Evolutionary conservation across 2,888 invertebrate genomes (phyloP), one percentile per base, ranked within the genome.

Genomic region (Idaea aversata): DNA sequence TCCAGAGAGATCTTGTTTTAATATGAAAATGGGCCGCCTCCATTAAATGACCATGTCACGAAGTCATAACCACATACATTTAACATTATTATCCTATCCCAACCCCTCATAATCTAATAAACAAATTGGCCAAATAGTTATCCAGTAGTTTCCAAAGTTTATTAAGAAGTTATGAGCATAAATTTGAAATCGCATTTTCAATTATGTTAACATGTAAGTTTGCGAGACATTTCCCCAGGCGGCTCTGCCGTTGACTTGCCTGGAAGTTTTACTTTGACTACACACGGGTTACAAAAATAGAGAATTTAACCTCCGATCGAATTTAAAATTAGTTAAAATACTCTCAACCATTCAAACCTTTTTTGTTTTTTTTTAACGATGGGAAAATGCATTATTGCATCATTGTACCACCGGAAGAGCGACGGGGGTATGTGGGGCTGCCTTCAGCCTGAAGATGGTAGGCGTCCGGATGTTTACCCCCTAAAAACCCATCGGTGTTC

Each of bases 181-280:
- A 84, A 86, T 85, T 85, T 77, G 73, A 79, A 84, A 86, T 81
- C 77, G 81, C 78, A 86, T 87, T 85, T 85, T 87, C 87, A 86
- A 87, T 87, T 86, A 86, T 77, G 79, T 79, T 79, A 75, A 59
- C 75, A 70, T 77, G 78, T 77, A 74, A 82, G 79, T 82, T 79
- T 72, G 70, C 73, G 72, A 73, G 77, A 72, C 78, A 78, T 77
- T 75, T 81, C 84, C 82, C 85, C 47, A 61, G 84, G 59, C 84
- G 71, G 72, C 5, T 59, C 63, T 47, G 47, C 47, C 13, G 47
- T 13, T 47, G 47, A 47, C 47, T 47, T 47, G 47, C 47, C 47
- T 47, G 47, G 13, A 47, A 47, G 47, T 47, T 47, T 47, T 3
- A 47, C 47, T 47, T 13, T 47, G 13, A 4, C 7, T 47, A 47